These are phyloP conservation scores for Valencia hispanica DNA, from an alignment of 2,797 vertebrate genomes.

Conservation along the genomic window DNA sequence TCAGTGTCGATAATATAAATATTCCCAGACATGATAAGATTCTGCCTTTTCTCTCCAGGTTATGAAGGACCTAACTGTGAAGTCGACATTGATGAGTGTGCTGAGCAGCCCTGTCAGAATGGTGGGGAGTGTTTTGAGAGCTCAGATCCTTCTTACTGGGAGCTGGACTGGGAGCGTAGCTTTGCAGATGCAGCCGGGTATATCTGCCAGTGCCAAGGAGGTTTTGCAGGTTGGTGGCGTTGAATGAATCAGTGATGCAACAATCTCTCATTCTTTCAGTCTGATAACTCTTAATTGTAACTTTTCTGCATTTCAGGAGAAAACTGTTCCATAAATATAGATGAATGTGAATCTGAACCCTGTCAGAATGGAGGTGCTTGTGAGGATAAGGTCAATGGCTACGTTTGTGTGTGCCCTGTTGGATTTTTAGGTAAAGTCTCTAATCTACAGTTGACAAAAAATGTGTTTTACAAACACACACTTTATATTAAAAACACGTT, in stretches of 20 bases:
- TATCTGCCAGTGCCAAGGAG: conserved; percentile 87
- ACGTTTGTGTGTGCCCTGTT: conserved; percentile 81
- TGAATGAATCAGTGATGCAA: neutral
- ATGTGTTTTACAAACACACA: too few species aligned
- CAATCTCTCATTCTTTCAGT: neutral
- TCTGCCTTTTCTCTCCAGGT: conserved; percentile 72
- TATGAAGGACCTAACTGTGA: conserved; percentile 88
- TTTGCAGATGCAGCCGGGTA: conserved; percentile 86
- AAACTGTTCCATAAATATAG: conserved; percentile 85
- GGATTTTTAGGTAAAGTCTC: conserved; percentile 86
- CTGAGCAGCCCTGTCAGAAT: conserved; percentile 82
- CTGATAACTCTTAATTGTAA: neutral
- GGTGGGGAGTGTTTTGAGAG: conserved; percentile 85
- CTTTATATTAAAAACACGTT: too few species aligned
- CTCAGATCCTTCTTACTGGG: conserved; percentile 84
- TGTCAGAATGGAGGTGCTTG: conserved; percentile 88
- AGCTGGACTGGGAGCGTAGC: conserved; percentile 81
- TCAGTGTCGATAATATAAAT: neutral
- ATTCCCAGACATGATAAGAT: neutral
- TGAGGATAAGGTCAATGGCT: conserved; percentile 83
- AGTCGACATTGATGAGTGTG: conserved; percentile 89
- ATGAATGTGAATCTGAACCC: conserved; percentile 89
- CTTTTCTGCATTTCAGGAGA: conserved; percentile 77
- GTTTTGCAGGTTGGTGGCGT: conserved; percentile 86
- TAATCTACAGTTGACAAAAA: too few species aligned